phyloP scores from a whole-genome alignment of 2,113 vertebrate species.

The Oreocharis arfaki region DNA sequence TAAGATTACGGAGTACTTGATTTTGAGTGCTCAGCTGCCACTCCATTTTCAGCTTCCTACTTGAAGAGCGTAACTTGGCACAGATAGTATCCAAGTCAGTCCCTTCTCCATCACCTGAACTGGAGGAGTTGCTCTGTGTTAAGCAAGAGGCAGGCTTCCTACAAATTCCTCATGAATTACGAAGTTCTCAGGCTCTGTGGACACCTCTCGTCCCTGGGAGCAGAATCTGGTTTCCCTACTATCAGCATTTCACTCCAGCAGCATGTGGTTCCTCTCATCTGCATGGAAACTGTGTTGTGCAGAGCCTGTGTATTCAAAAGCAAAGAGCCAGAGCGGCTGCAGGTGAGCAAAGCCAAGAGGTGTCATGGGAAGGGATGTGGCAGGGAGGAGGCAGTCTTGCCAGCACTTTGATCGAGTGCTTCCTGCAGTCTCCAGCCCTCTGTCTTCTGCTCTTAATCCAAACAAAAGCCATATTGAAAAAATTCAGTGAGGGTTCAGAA shows the following conservation, averaged over 20 bases:
- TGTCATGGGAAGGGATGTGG: slow-evolving; percentile 47
- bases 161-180: neutral
- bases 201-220: neutral
- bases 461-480: slow-evolving; percentile 43
- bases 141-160: neutral
- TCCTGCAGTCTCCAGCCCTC: slow-evolving; percentile 41
- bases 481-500: slow-evolving; percentile 32
- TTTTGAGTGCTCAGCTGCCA: neutral
- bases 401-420: slow-evolving; percentile 59
- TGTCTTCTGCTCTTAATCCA: slow-evolving; percentile 54
- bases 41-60: neutral
- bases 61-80: slow-evolving; percentile 1
- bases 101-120: neutral
- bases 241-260: neutral
- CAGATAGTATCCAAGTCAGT: neutral
- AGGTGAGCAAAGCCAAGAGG: slow-evolving; percentile 58
- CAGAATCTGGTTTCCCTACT: slow-evolving; percentile 20
- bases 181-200: neutral
- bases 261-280: slow-evolving; percentile 39
- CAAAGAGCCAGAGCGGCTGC: slow-evolving; percentile 1
- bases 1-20: neutral
- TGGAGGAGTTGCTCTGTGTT: neutral
- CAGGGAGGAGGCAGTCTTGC: slow-evolving; percentile 39
- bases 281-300: neutral
- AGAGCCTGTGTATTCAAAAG: slow-evolving; percentile 13